Percentiles rank a stretch among this genome's conserved stretches.
Conservation (phyloP, 2,888 invertebrate species). For the Leptura quadrifasciata region DNA sequence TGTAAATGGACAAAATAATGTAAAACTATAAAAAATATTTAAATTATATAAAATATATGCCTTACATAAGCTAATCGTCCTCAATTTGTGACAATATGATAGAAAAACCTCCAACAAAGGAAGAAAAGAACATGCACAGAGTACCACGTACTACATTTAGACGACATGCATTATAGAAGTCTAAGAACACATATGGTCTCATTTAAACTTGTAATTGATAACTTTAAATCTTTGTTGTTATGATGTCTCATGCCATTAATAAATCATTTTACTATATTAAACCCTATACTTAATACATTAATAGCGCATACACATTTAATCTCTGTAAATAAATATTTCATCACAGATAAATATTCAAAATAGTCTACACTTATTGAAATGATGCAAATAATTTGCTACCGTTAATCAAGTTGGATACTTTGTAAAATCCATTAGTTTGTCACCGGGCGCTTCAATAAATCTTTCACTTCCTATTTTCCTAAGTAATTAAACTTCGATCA, state of each 20-base stretch:
- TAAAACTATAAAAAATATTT: too few relatives aligned
- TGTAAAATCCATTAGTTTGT: conserved; percentile 38
- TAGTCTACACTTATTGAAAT: conserved; percentile 12
- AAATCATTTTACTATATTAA: background rate
- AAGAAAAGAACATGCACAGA: too few relatives aligned
- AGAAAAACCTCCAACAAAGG: too few relatives aligned
- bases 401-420: conserved; percentile 44
- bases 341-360: background rate
- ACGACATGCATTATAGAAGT: background rate
- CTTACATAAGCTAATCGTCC: too few relatives aligned
- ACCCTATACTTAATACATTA: background rate
- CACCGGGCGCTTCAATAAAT: conserved; percentile 38
- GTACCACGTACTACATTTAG: too few relatives aligned
- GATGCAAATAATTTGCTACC: conserved; percentile 33
- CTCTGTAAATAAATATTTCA: conserved; percentile 4
- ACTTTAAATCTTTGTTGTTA: background rate
- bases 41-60: too few relatives aligned
- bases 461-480: conserved; percentile 44
- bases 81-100: too few relatives aligned
- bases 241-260: background rate
- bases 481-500: conserved; percentile 44
- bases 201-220: background rate
- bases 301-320: background rate
- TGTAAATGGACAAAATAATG: too few relatives aligned
- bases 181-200: background rate